phyloP scores from a whole-genome alignment of 2,888 invertebrate genomes.

The Scotopteryx bipunctaria region DNA sequence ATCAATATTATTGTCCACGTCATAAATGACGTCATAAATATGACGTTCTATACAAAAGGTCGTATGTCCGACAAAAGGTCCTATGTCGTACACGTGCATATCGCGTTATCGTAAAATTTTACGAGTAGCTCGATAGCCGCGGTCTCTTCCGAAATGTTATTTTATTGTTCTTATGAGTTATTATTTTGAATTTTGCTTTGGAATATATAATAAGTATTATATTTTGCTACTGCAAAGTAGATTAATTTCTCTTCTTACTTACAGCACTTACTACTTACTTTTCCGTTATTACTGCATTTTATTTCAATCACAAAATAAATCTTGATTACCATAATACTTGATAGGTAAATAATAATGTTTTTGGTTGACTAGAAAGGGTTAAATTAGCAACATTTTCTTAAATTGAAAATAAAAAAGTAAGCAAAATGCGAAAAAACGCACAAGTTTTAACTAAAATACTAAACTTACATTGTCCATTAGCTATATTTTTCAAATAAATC shows the following conservation, averaged over 20 bases:
- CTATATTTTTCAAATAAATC: constrained; percentile 13
- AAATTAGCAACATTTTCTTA: too few relatives aligned
- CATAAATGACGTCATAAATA: constrained; percentile 67
- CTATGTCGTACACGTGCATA: constrained; percentile 60
- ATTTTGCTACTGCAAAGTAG: too few relatives aligned
- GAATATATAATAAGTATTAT: neutral
- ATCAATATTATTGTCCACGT: constrained; percentile 31
- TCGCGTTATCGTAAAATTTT: constrained; percentile 78
- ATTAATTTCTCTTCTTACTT: too few relatives aligned
- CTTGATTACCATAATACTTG: too few relatives aligned
- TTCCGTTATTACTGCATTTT: too few relatives aligned
- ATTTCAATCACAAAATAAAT: too few relatives aligned
- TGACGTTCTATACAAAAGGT: constrained; percentile 52
- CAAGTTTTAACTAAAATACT: too few relatives aligned
- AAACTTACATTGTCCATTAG: neutral
- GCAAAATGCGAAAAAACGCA: too few relatives aligned
- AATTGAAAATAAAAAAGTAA: too few relatives aligned
- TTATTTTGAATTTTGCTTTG: constrained; percentile 43
- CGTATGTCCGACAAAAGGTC: constrained; percentile 43
- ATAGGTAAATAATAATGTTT: too few relatives aligned
- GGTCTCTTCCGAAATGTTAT: constrained; percentile 47
- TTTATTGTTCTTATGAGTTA: constrained; percentile 37
- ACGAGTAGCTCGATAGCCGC: constrained; percentile 55
- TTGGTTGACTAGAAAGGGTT: too few relatives aligned
- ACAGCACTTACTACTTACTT: too few relatives aligned